Conservation (phyloP, 2,113 vertebrate species). For the Alethe castanea region DNA sequence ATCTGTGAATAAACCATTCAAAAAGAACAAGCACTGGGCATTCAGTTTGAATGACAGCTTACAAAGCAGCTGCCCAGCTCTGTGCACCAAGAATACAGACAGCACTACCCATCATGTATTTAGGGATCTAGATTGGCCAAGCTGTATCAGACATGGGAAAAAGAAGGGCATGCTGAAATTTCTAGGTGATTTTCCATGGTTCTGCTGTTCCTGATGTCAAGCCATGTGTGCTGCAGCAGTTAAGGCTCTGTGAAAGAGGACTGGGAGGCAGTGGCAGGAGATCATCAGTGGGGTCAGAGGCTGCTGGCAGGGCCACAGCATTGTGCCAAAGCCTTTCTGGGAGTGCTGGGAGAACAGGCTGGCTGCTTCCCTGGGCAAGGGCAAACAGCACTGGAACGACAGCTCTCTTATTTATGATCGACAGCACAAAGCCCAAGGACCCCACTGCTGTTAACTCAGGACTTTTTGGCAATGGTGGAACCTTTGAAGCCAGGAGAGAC, state of each 20-base stretch:
- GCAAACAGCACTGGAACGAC: neutral
- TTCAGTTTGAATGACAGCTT: neutral
- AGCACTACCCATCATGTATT: neutral
- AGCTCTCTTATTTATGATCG: neutral
- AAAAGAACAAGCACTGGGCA: neutral
- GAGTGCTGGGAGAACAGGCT: neutral
- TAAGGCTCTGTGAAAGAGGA: neutral
- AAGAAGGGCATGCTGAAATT: neutral
- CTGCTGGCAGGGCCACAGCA: neutral
- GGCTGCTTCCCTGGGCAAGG: neutral
- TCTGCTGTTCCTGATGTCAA: neutral
- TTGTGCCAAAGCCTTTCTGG: neutral
- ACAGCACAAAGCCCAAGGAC: neutral
- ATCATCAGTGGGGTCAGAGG: neutral
- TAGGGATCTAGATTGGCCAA: neutral
- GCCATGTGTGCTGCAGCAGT: neutral
- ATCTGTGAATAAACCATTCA: conserved; percentile 43
- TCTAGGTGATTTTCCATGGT: neutral
- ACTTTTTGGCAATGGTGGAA: neutral
- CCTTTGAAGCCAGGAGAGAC: neutral
- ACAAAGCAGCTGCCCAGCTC: neutral
- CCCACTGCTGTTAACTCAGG: neutral
- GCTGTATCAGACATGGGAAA: neutral
- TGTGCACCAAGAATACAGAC: neutral
- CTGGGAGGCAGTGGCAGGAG: neutral